Evolutionary conservation across 2,797 vertebrate species (phyloP), one percentile per base, ranked within the genome.

Genomic region (Kryptolebias ocellatus): DNA sequence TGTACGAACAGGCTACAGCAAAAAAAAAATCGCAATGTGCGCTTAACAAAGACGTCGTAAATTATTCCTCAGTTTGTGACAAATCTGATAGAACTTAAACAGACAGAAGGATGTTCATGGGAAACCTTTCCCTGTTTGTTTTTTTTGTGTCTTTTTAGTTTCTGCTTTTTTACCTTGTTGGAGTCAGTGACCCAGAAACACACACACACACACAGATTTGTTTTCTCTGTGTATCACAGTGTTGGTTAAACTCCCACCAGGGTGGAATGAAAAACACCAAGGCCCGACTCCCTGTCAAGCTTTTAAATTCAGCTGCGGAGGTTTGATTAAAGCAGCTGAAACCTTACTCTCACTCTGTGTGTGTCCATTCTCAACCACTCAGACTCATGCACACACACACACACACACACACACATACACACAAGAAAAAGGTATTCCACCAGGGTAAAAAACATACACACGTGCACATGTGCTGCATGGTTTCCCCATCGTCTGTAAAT

Each of bases 251-350:
- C 61, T 39, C 65, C 52, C 70, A 66, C n/a, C 49, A 49, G 70
- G 57, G 58, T 49, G 39, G 34, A 74, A 60, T 72, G 67, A 78
- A 53, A 70, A 67, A 20, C 65, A 50, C 53, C 55, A 15, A 70
- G 60, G 28, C 49, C 18, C 31, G 44, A 53, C 56, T 79, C 65
- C 27, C 59, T n/a, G 64, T 72, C 71, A 50, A 57, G 57, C 55
- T 73, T 46, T 55, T 18, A 47, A 76, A 54, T 57, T 79, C 62
- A 17, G 60, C 61, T 73, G 78, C 85, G 77, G 68, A 83, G 67
- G 51, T 74, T 72, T 81, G 81, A 86, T 85, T 84, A 81, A 80
- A 83, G 66, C 0, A 1, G 0, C 52, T 78, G 85, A 76, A 89
- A 90, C 76, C 72, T 44, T 63, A 88, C 79, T 67, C 83, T 45